phyloP scores from a whole-genome alignment of 2,888 invertebrate species.

The Erebia aethiops region DNA sequence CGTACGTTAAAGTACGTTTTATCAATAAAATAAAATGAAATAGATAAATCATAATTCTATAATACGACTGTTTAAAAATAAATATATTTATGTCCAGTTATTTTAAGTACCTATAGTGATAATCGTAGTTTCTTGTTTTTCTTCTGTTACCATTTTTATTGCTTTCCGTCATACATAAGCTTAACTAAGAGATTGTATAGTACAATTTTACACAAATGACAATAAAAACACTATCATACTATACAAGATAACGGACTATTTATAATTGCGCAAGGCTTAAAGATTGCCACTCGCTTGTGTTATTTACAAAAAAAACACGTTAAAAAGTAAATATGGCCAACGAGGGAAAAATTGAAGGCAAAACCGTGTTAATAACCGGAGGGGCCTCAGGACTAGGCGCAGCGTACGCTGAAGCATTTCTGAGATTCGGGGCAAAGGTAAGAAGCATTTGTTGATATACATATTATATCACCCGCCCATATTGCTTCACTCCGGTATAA shows the following conservation, averaged over 20 bases:
- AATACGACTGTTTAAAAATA: no score
- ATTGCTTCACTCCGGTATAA: no score
- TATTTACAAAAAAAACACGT: not conserved
- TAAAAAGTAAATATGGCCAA: slow-evolving; percentile 20
- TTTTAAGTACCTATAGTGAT: no score
- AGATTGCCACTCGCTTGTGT: not conserved
- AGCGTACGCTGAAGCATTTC: slow-evolving; percentile 49
- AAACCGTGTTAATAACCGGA: slow-evolving; percentile 56
- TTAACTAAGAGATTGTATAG: no score
- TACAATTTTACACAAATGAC: not conserved
- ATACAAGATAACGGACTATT: not conserved
- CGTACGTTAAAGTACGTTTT: no score
- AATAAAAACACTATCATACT: not conserved
- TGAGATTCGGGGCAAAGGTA: slow-evolving; percentile 56
- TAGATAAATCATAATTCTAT: no score
- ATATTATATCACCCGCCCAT: no score
- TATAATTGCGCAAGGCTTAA: not conserved
- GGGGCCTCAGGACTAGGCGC: slow-evolving; percentile 61
- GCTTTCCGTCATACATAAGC: no score
- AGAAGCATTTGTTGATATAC: not conserved
- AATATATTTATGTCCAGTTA: no score
- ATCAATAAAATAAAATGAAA: no score
- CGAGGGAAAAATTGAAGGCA: slow-evolving; percentile 39
- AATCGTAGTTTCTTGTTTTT: no score
- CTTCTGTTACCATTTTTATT: no score